phyloP scores from a whole-genome alignment of 2,888 invertebrate genomes.

The Drosophila kambysellisi region DNA sequence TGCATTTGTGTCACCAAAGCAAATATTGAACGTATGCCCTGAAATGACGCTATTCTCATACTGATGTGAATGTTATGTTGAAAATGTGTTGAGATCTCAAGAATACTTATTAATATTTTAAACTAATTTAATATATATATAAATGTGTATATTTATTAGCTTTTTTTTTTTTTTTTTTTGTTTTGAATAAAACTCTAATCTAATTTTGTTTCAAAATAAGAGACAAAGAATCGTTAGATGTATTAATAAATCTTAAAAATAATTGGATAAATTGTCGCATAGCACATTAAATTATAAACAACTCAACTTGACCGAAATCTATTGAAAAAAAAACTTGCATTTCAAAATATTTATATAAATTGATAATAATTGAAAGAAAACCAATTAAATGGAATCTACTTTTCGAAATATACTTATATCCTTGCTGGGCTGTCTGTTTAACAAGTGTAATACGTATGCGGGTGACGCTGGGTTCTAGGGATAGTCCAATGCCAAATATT shows the following conservation, averaged over 20 bases:
- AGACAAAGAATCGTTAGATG: too few relatives aligned
- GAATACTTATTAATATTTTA: background rate
- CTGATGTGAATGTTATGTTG: too few relatives aligned
- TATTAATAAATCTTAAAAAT: background rate
- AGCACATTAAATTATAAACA: too few relatives aligned
- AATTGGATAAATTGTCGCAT: too few relatives aligned
- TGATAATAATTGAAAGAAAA: background rate
- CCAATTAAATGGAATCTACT: background rate
- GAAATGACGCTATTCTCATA: background rate
- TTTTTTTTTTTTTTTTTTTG: background rate
- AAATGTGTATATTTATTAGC: background rate
- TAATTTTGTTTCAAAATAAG: background rate
- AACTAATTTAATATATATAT: background rate
- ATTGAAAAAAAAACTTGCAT: background rate
- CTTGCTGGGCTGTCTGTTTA: background rate
- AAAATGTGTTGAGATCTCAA: too few relatives aligned
- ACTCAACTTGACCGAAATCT: too few relatives aligned
- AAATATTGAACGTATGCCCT: slow-evolving; percentile 2
- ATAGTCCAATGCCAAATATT: background rate
- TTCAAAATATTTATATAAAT: background rate
- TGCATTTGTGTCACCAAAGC: slow-evolving; percentile 29
- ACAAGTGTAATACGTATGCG: background rate
- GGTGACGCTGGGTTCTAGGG: too few relatives aligned
- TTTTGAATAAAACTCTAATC: background rate
- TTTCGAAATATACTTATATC: too few relatives aligned